Conservation (phyloP, 2,888 invertebrate species). For the Apocheima hispidaria region DNA sequence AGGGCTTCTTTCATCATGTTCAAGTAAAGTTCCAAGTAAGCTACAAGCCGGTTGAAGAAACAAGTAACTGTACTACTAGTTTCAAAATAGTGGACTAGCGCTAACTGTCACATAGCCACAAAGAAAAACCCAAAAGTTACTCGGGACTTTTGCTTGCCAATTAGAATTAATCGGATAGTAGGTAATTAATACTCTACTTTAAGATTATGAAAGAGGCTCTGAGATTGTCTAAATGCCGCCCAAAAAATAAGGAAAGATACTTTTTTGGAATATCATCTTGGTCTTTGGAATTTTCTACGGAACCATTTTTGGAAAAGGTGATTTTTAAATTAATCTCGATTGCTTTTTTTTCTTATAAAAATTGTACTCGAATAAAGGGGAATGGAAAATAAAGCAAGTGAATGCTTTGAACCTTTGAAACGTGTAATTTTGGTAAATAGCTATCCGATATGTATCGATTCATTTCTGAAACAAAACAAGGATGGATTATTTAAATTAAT, state of each 20-base stretch:
- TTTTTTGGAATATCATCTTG: background rate
- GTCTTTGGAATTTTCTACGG: conserved; percentile 45
- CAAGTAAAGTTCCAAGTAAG: background rate
- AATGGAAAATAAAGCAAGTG: conserved; percentile 80
- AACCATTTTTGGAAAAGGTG: conserved; percentile 44
- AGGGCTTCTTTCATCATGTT: too few relatives aligned
- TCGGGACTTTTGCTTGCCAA: too few relatives aligned
- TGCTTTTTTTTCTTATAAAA: conserved; percentile 70
- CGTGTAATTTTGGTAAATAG: conserved; percentile 83
- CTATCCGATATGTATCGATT: conserved; percentile 82
- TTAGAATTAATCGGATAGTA: too few relatives aligned
- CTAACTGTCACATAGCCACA: too few relatives aligned
- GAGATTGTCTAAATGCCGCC: too few relatives aligned
- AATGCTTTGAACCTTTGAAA: conserved; percentile 76
- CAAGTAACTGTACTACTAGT: too few relatives aligned
- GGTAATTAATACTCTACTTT: too few relatives aligned
- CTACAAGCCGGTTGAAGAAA: too few relatives aligned
- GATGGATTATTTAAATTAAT: conserved; percentile 39
- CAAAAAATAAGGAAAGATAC: background rate
- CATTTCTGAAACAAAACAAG: conserved; percentile 75
- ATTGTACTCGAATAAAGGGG: conserved; percentile 76
- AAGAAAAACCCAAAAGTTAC: too few relatives aligned
- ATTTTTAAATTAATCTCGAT: conserved; percentile 50
- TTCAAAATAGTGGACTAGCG: too few relatives aligned
- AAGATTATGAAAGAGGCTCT: too few relatives aligned